These are phyloP conservation scores for Oriolus oriolus DNA, from an alignment of 2,113 vertebrate genomes.

Conservation along the genomic window DNA sequence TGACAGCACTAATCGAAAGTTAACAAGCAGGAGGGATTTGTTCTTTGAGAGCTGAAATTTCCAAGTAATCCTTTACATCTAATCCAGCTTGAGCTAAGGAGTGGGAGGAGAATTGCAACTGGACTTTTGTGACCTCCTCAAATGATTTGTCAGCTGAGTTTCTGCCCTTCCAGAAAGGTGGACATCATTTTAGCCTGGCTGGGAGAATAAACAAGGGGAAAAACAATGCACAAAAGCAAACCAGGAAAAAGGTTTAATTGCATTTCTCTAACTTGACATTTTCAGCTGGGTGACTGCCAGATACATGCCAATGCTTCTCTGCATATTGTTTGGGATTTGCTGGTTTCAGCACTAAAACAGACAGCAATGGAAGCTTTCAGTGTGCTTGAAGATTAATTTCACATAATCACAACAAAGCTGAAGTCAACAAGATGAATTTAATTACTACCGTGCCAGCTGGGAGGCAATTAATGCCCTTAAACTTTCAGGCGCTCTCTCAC, in stretches of 20 bases:
- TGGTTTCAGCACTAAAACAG: slow-evolving; percentile 25
- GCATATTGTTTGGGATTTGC: slow-evolving; percentile 1
- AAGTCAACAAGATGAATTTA: slow-evolving; percentile 70
- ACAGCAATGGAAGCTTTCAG: slow-evolving; percentile 10
- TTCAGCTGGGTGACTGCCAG: not conserved
- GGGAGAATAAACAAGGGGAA: not conserved
- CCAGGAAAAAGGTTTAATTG: not conserved
- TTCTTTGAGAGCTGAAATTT: slow-evolving; percentile 48
- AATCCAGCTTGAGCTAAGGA: slow-evolving; percentile 3
- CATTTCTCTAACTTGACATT: not conserved
- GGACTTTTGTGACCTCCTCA: not conserved
- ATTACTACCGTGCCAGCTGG: slow-evolving; percentile 66
- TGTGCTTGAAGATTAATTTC: slow-evolving; percentile 63
- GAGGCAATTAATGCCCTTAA: slow-evolving; percentile 66
- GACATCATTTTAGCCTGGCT: not conserved
- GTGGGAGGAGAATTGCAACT: not conserved
- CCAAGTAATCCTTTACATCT: slow-evolving; percentile 29
- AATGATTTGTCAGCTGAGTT: not conserved
- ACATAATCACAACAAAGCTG: slow-evolving; percentile 57
- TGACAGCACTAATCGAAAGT: slow-evolving; percentile 37
- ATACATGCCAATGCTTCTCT: not conserved
- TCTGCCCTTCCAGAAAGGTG: not conserved
- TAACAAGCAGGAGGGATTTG: slow-evolving; percentile 38
- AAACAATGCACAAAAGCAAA: not conserved
- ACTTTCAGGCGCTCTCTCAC: not conserved